These are phyloP conservation scores for Artibeus jamaicensis DNA, from an alignment of 2,797 vertebrate species.

Conservation along the genomic window DNA sequence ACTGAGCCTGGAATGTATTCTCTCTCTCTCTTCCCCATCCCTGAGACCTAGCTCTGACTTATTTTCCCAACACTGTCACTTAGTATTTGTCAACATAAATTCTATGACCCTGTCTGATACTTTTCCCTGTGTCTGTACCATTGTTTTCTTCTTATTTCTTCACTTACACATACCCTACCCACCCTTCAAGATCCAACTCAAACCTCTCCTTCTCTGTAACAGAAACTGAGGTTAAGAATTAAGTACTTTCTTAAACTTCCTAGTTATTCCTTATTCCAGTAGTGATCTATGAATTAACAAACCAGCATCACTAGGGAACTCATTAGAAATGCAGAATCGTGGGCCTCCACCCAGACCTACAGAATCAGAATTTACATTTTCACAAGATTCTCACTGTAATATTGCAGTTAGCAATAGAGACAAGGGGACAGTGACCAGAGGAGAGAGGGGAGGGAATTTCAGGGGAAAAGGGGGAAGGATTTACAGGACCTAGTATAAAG, in stretches of 20 bases:
- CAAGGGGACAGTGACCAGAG: no score
- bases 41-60: not conserved
- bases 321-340: not conserved
- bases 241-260: not conserved
- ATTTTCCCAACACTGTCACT: not conserved
- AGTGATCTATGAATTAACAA: not conserved
- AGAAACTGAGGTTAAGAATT: no score
- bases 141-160: not conserved
- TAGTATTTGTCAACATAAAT: not conserved
- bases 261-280: not conserved
- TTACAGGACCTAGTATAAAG: no score
- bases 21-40: fast-evolving
- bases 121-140: not conserved
- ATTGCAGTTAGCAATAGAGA: no score
- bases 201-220: not conserved
- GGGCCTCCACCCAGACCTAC: not conserved
- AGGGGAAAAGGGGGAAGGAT: no score
- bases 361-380: not conserved
- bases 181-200: not conserved
- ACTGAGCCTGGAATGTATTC: not conserved
- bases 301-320: not conserved
- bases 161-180: not conserved
- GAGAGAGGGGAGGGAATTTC: no score
- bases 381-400: not conserved
- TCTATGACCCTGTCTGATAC: not conserved